phyloP scores from a whole-genome alignment of 2,113 vertebrate species.

The Ceyx margarethae region DNA sequence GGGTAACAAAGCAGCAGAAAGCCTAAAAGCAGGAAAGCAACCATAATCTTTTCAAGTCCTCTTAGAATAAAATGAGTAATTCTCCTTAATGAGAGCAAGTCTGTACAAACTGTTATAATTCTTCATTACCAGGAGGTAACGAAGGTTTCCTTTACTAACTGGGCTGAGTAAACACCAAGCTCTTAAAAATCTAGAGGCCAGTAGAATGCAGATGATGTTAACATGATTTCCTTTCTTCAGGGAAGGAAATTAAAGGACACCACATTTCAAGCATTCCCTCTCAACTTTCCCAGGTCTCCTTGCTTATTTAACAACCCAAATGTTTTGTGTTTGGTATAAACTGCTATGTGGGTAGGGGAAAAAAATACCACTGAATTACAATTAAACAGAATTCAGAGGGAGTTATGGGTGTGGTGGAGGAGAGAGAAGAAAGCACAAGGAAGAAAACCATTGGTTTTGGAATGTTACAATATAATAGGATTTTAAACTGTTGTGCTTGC shows the following conservation, averaged over 20 bases:
- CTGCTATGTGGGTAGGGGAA: neutral
- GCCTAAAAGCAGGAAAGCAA: neutral
- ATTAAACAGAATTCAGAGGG: slow-evolving; percentile 1
- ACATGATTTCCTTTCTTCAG: slow-evolving; percentile 24
- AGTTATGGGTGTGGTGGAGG: neutral
- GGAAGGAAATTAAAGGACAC: neutral
- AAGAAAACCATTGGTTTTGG: slow-evolving; percentile 33
- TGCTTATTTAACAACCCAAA: slow-evolving; percentile 30
- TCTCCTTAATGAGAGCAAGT: neutral
- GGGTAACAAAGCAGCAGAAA: neutral
- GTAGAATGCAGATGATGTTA: slow-evolving; percentile 22
- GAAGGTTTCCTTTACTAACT: slow-evolving; percentile 16
- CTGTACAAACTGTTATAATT: slow-evolving; percentile 8
- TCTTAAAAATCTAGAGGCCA: slow-evolving; percentile 54
- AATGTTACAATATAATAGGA: neutral
- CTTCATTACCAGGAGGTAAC: slow-evolving; percentile 35
- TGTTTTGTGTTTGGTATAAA: slow-evolving; percentile 30
- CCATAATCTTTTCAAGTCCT: neutral
- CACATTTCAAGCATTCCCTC: neutral
- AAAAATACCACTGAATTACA: neutral
- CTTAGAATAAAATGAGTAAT: slow-evolving; percentile 3
- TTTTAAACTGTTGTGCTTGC: neutral
- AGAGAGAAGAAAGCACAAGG: neutral
- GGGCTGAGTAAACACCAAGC: slow-evolving; percentile 3
- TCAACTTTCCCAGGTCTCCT: slow-evolving; percentile 18